Evolutionary conservation across 2,113 vertebrate genomes (phyloP).

Genomic region (Hyaena hyaena): DNA sequence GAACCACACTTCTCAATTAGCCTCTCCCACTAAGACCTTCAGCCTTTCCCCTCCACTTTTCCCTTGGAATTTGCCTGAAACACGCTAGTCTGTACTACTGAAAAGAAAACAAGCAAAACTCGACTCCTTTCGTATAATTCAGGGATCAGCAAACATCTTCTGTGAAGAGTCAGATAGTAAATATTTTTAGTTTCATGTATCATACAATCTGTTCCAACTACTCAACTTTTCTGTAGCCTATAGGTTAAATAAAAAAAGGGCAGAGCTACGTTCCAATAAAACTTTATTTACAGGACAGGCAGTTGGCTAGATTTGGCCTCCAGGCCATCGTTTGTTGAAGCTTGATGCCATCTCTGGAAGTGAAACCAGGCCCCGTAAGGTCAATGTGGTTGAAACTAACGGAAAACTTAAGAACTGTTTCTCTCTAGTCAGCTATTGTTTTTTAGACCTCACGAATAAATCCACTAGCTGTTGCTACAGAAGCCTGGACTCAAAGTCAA

Average conservation of each 20-base stretch:
- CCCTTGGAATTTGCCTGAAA: background rate
- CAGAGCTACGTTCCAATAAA: background rate
- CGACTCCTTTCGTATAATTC: background rate
- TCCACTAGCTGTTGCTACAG: background rate
- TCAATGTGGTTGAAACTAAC: background rate
- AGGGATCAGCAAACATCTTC: background rate
- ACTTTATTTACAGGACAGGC: background rate
- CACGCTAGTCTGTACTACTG: background rate
- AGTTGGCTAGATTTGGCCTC: background rate
- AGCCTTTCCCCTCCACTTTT: background rate
- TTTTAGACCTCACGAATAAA: background rate
- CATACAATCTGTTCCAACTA: background rate
- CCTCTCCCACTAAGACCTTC: background rate
- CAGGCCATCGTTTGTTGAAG: background rate
- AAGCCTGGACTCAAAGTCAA: background rate
- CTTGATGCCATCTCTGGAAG: background rate
- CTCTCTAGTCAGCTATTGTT: background rate
- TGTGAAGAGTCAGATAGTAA: background rate
- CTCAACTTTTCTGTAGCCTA: background rate
- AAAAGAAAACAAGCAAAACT: background rate
- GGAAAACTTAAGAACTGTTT: background rate
- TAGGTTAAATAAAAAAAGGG: background rate
- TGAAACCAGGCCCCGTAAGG: background rate
- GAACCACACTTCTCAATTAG: background rate
- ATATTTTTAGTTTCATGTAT: background rate